A percentile compares a stretch with the other conserved stretches of the same genome.
Conservation (phyloP, 2,797 vertebrate genomes). For the Clarias platycephalus region DNA sequence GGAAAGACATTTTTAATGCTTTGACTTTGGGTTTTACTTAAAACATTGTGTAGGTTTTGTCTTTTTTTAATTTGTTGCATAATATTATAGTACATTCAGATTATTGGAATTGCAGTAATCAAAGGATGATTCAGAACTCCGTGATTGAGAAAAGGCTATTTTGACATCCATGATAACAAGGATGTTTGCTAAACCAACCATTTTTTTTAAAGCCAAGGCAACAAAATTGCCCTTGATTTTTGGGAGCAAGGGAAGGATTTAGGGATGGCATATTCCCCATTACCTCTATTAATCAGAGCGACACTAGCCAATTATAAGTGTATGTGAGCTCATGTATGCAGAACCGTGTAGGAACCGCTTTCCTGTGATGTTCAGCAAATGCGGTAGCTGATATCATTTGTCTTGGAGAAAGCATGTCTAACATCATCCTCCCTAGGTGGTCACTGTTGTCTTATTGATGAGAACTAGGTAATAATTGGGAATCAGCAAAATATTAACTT, state of each 20-base stretch:
- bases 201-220: neutral
- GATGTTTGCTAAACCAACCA: neutral
- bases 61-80: slow-evolving; percentile 31
- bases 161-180: neutral
- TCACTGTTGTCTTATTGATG: neutral
- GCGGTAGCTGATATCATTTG: neutral
- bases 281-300: neutral
- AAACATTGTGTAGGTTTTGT: neutral
- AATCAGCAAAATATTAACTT: neutral
- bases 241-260: neutral
- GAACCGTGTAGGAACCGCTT: neutral
- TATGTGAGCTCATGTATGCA: neutral
- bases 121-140: neutral
- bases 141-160: neutral
- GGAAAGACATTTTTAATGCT: slow-evolving; percentile 29
- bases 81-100: neutral
- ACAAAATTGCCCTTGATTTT: neutral
- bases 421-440: neutral
- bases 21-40: slow-evolving; percentile 34
- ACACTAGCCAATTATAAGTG: neutral
- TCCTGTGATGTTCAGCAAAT: neutral
- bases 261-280: neutral
- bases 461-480: neutral
- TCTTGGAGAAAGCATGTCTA: neutral
- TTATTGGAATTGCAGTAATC: neutral